Base-by-base conservation (phyloP, 2,797 vertebrate species). In the Thalassophryne amazonica region DNA sequence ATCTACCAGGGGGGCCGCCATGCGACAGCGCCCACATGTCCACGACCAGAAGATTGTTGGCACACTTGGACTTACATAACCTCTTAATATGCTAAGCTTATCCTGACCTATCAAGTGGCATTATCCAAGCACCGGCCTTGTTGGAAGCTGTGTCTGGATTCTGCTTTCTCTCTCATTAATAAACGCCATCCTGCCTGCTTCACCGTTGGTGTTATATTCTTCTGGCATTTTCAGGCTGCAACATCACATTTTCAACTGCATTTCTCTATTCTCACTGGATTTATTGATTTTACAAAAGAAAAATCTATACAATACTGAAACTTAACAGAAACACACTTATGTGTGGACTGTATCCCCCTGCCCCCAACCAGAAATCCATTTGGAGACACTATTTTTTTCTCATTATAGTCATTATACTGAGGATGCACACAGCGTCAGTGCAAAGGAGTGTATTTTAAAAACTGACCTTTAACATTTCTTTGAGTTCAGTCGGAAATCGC, bases 31-130 rank as follows among this genome's bases (percentile, higher is more conserved):
- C 31, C 53, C 51, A 59, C 68, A 53, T 23, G 34, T 7, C 2
- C 47, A 29, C 5, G 16, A 54, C 56, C 73, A 41, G 40, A 55
- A 64, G 52, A 76, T 52, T 65, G 64, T 56, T 59, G 10, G 49
- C 50, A 47, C 39, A 47, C 65, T 70, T 45, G 23, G 29, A 38
- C 59, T 80, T 81, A 64, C 42, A 33, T 76, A 80, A 83, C 41
- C 53, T 49, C 47, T 68, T 75, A 73, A 84, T 81, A 70, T 76
- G 46, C 60, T 80, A 73, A 85, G 77, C 73, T 69, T 72, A 65
- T 57, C 55, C 65, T 73, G 75, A 72, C 60, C 73, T 69, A 51
- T 74, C 73, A 78, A 17, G 22, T 58, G 62, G 65, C 57, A 57
- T 78, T 74, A 78, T 80, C 69, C 59, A 69, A 80, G 69, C 58